A percentile compares a stretch with the other conserved stretches of the same genome.
Evolutionary conservation across 2,113 vertebrate genomes (phyloP).

Genomic region (Rhinolophus ferrumequinum): DNA sequence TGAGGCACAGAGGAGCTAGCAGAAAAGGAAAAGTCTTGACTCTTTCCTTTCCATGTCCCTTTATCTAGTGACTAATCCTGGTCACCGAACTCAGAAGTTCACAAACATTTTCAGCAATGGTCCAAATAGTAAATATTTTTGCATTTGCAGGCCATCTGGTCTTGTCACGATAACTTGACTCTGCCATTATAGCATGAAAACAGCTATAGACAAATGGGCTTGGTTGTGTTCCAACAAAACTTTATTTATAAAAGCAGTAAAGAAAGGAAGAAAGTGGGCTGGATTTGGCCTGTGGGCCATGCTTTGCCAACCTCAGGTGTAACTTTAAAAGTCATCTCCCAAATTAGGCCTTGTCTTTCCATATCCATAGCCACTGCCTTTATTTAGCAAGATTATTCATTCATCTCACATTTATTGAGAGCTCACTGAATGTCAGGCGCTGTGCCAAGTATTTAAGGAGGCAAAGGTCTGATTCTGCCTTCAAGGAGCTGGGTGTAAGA

Average conservation of each 20-base stretch:
- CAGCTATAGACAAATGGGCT: not conserved
- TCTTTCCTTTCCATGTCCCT: not conserved
- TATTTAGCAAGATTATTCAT: slow-evolving; percentile 47
- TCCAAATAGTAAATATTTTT: not conserved
- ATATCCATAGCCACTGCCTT: not conserved
- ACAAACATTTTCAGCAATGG: not conserved
- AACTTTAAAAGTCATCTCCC: not conserved
- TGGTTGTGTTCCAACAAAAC: slow-evolving; percentile 35
- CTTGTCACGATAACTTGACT: not conserved
- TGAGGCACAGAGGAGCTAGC: not conserved
- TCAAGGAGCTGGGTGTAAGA: not conserved
- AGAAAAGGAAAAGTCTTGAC: not conserved
- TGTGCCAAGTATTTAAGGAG: slow-evolving; percentile 2
- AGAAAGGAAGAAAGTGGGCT: not conserved
- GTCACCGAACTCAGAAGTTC: not conserved
- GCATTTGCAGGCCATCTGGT: not conserved
- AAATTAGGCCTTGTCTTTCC: slow-evolving; percentile 1
- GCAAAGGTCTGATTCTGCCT: slow-evolving; percentile 10
- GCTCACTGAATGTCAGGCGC: not conserved
- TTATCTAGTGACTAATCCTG: not conserved
- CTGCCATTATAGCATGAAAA: not conserved
- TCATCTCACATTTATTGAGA: slow-evolving; percentile 38
- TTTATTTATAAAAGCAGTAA: slow-evolving; percentile 52
- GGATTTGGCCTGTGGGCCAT: not conserved
- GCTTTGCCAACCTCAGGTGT: not conserved